Evolutionary conservation across 2,113 vertebrate species (phyloP).

Genomic region (Balaeniceps rex): DNA sequence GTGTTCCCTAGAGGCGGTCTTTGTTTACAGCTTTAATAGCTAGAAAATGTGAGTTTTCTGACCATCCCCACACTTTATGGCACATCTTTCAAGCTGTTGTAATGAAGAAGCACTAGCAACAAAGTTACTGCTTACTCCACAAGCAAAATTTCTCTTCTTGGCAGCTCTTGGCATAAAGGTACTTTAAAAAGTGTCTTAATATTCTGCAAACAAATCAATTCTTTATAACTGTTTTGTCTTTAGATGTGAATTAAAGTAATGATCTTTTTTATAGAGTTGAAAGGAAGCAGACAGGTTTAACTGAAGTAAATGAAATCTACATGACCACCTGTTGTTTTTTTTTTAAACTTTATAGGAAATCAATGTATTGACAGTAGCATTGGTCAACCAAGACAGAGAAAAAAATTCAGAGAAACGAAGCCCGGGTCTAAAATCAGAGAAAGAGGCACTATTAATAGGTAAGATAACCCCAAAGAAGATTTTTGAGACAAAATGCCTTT

Average conservation of each 20-base stretch:
- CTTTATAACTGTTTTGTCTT: conserved; percentile 44
- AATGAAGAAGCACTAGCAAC: not conserved
- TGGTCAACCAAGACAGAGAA: conserved; percentile 81
- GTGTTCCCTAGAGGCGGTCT: not conserved
- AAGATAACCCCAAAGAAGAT: conserved; percentile 43
- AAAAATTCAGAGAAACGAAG: conserved; percentile 77
- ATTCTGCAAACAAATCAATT: conserved; percentile 35
- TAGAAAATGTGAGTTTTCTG: conserved; percentile 17
- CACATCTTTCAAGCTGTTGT: not conserved
- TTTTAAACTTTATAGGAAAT: conserved; percentile 75
- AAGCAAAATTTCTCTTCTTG: not conserved
- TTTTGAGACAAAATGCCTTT: not conserved
- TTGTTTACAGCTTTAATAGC: conserved; percentile 3
- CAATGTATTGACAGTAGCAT: conserved; percentile 78
- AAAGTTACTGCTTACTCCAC: not conserved
- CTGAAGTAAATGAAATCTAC: conserved; percentile 13
- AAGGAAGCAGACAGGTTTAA: conserved; percentile 8
- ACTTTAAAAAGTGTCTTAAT: not conserved
- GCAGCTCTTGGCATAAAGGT: not conserved
- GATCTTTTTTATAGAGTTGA: conserved; percentile 21
- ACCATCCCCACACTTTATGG: not conserved
- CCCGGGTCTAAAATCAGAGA: conserved; percentile 83
- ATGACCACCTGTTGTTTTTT: conserved; percentile 23
- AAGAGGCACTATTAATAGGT: conserved; percentile 89
- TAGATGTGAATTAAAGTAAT: conserved; percentile 39